Evolutionary conservation across 2,888 invertebrate species (phyloP).

Genomic region (Augiades crinisus): DNA sequence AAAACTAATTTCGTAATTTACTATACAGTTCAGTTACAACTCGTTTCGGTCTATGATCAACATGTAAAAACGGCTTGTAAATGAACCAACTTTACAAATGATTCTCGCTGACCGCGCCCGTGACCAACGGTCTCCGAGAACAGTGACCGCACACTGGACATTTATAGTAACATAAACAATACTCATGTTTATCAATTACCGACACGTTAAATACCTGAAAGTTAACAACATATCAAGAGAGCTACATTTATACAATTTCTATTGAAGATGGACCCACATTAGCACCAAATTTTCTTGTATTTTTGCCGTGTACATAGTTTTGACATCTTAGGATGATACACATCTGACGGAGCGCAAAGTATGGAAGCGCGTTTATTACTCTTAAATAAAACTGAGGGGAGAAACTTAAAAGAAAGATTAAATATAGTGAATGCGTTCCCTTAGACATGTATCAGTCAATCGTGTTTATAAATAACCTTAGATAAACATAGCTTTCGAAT

Average conservation of each 20-base stretch:
- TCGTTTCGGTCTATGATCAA: not conserved
- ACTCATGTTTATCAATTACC: constrained; percentile 25
- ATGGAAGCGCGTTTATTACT: constrained; percentile 23
- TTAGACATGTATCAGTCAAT: constrained; percentile 7
- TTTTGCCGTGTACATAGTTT: constrained; percentile 16
- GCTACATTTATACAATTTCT: constrained; percentile 32
- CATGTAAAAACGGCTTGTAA: not conserved
- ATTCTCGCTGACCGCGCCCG: not conserved
- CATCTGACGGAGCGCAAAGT: constrained; percentile 5
- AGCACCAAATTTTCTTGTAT: constrained; percentile 20
- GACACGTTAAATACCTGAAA: constrained; percentile 27
- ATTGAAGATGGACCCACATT: constrained; percentile 28
- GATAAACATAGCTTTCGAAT: not conserved
- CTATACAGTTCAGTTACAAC: not conserved
- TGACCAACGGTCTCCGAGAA: not conserved
- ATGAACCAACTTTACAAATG: not conserved
- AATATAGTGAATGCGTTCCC: constrained; percentile 8
- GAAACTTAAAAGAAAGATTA: constrained; percentile 3
- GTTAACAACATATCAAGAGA: constrained; percentile 32
- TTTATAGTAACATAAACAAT: constrained; percentile 23
- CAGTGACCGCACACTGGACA: not conserved
- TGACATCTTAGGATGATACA: not conserved
- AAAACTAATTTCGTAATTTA: constrained; percentile 5
- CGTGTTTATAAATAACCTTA: constrained; percentile 15
- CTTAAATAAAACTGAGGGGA: constrained; percentile 13